Evolutionary conservation across 2,113 vertebrate species (phyloP).

Genomic region (Pseudorectes ferrugineus): DNA sequence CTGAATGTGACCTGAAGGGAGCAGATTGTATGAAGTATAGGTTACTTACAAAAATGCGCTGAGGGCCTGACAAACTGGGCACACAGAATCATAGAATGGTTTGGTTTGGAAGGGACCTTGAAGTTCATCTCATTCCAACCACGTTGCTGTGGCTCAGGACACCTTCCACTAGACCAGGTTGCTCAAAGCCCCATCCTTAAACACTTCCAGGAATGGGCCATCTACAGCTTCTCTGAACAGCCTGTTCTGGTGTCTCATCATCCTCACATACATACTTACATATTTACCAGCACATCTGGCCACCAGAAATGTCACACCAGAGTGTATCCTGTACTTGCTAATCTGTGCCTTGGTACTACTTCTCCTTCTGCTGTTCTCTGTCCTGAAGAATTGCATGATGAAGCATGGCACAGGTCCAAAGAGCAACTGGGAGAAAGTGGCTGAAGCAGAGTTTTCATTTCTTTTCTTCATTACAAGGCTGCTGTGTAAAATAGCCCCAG

Average conservation of each 20-base stretch:
- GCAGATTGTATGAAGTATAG: too few species aligned
- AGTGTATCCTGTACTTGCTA: not conserved
- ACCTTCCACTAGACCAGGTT: not conserved
- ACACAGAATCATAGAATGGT: not conserved
- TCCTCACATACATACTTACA: not conserved
- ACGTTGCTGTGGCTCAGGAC: rapidly evolving
- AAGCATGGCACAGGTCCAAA: not conserved
- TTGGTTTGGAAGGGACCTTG: not conserved
- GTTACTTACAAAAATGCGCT: not conserved
- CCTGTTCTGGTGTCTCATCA: not conserved
- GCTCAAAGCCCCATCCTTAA: not conserved
- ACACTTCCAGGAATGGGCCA: not conserved
- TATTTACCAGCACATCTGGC: not conserved
- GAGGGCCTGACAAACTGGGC: not conserved
- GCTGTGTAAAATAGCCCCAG: not conserved
- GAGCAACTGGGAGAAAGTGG: not conserved
- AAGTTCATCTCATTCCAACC: not conserved
- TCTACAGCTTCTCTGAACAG: not conserved
- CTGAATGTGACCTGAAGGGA: not conserved
- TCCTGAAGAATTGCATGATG: not conserved
- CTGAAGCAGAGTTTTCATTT: not conserved
- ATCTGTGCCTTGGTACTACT: not conserved
- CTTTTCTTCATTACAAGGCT: not conserved
- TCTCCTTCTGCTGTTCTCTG: not conserved
- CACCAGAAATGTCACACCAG: not conserved